Base-by-base conservation (phyloP, 2,888 invertebrate genomes). In the Platycheirus albimanus region DNA sequence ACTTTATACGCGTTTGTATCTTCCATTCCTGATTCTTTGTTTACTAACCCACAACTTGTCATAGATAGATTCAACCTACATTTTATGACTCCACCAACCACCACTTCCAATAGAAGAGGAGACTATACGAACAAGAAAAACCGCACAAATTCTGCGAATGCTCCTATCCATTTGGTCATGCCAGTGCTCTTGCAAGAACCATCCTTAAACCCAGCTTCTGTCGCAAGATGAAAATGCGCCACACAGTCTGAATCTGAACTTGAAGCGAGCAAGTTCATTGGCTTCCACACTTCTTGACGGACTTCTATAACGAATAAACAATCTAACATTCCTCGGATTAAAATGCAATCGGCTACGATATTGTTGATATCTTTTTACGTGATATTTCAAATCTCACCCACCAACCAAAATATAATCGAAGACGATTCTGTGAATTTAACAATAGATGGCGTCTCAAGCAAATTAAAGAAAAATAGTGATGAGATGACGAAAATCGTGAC, bases 401-500 rank as follows among this genome's bases (percentile, higher is more conserved):
- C 84, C 17, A 78, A 75, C 74, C 84, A 72, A 36, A 63, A 66
- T 30, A 76, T 76, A 61, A 30, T 76, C 17, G 66, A 24, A 11
- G 45, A 71, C 8, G 36, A 36, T 19, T 51, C 33, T 8, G 4
- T 8, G 4, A 77, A 83, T 77, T 83, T 45, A 30, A 28, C 83
- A 36, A 72, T 33, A 83, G 83, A 74, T 77, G 77, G 83, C 69
- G 52, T 17, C n/a, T 11, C 51, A 24, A 58, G 36, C 51, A 45
- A 38, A 28, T 20, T 15, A 17, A 54, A 61, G 36, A 75, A 56
- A 43, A 76, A 51, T 11, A 47, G 61, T 49, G 38, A 86, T 51
- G 56, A 85, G 78, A 13, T 86, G 81, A 78, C 86, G 36, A 87
- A 86, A 85, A 87, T 87, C 64, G 87, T 88, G 63, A 88, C 89